phyloP scores from a whole-genome alignment of 2,797 vertebrate genomes.

The Myiotriccus ornatus region DNA sequence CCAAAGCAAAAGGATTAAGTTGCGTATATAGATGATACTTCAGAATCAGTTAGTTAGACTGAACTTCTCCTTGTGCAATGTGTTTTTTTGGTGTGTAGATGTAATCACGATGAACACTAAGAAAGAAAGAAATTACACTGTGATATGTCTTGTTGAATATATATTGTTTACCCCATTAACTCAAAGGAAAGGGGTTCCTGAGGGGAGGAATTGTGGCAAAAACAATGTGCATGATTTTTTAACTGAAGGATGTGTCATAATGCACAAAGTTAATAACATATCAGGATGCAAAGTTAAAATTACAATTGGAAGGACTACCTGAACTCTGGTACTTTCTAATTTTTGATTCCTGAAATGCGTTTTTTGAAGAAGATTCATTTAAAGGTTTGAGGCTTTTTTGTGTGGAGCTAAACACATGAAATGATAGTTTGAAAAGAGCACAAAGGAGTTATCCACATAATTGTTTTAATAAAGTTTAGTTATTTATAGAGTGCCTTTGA shows the following conservation, averaged over 20 bases:
- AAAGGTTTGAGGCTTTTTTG: fast-evolving
- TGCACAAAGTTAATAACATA: background rate
- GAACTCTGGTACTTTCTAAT: background rate
- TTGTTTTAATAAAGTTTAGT: background rate
- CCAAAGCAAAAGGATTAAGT: background rate
- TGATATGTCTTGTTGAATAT: background rate
- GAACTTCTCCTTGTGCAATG: background rate
- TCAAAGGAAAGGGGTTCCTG: background rate
- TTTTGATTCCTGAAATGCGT: background rate
- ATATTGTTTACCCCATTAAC: background rate
- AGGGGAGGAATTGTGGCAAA: background rate
- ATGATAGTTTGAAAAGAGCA: background rate
- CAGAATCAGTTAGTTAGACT: background rate
- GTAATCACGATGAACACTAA: background rate
- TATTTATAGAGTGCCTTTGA: background rate
- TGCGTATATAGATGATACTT: background rate
- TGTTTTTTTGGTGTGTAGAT: background rate
- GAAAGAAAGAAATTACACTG: background rate
- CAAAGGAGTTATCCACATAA: background rate
- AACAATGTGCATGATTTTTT: background rate
- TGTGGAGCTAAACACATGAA: background rate
- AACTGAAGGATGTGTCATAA: background rate
- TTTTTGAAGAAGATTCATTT: background rate
- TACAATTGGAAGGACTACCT: background rate
- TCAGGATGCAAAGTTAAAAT: background rate